Evolutionary conservation across 2,888 invertebrate species (phyloP), one percentile per base, ranked within the genome.

Genomic region (Agrotis exclamationis): DNA sequence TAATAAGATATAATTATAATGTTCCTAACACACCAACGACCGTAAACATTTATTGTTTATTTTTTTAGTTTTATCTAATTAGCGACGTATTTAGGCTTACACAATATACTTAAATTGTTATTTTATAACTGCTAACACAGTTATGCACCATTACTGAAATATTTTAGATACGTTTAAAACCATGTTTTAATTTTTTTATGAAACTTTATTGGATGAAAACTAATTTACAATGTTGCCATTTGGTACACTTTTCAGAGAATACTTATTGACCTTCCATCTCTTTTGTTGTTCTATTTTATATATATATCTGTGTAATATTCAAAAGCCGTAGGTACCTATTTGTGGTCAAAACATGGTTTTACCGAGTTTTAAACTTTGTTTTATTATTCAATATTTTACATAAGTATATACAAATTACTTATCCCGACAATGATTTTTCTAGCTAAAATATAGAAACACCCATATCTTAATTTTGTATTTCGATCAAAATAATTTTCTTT

Each of bases 1-100:
- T 77, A 77, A 84, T 70, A 85, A 70, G 66, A 80, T 77, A 79
- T 74, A 76, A 71, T 66, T 74, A 53, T 73, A 74, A 65, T 50
- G 68, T 73, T 66, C 33, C 79, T 85, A 85, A 85, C 73, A 86
- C 85, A 83, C 76, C 85, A 82, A 86, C 80, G 76, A 60, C 69
- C 79, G 59, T 85, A 82, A 76, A 74, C 59, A 62, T 77, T 83
- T 82, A 75, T 74, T 74, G 74, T 78, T 80, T 39, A 11, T 70
- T 73, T 50, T 60, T 18, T 79, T 68, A 70, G 64, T 54, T 74
- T 75, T 70, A 82, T 79, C 58, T 78, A 78, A 28, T 82, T 80
- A 82, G 80, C 82, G 62, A 83, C 79, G 77, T 80, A 82, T 75
- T 87, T 88, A 88, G 87, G 88, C 87, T 86, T 86, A 85, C 51